A percentile compares a stretch with the other conserved stretches of the same genome.
Evolutionary conservation across 2,113 vertebrate species (phyloP).

Genomic region (Crotalus horridus): DNA sequence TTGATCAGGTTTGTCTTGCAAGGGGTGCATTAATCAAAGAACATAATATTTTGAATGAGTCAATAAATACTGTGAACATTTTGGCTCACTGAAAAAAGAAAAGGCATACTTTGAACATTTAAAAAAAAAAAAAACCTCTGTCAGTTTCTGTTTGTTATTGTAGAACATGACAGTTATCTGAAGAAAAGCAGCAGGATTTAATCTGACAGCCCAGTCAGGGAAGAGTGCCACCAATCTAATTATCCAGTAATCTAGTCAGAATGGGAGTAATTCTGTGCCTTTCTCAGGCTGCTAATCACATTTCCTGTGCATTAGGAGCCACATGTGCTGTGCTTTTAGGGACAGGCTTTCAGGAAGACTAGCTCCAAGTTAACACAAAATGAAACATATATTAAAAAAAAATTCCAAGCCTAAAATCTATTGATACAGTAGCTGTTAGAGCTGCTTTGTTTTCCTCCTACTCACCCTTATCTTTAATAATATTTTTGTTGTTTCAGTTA

Average conservation of each 20-base stretch:
- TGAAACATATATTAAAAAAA: constrained; percentile 15
- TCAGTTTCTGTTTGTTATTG: constrained; percentile 66
- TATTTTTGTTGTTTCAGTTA: not conserved
- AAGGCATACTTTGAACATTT: constrained; percentile 50
- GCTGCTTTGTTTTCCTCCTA: constrained; percentile 7
- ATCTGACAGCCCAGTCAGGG: constrained; percentile 75
- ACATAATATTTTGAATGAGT: constrained; percentile 56
- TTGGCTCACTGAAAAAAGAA: constrained; percentile 28
- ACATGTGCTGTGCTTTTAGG: constrained; percentile 72
- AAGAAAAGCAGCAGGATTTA: constrained; percentile 73
- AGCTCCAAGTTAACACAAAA: constrained; percentile 22
- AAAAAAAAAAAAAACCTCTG: constrained; percentile 24
- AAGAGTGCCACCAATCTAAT: constrained; percentile 91
- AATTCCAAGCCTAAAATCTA: not conserved
- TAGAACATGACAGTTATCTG: constrained; percentile 69
- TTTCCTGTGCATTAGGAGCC: constrained; percentile 84
- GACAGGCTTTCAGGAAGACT: constrained; percentile 52
- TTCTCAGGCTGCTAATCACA: constrained; percentile 84
- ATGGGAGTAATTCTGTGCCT: constrained; percentile 86
- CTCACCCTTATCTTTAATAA: not conserved
- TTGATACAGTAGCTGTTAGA: constrained; percentile 17
- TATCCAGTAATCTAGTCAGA: constrained; percentile 88
- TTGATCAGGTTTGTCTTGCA: constrained; percentile 52
- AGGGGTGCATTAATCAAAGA: constrained; percentile 55
- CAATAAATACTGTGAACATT: constrained; percentile 41